Evolutionary conservation across 2,797 vertebrate species (phyloP).

Genomic region (Rhynchotus rufescens): DNA sequence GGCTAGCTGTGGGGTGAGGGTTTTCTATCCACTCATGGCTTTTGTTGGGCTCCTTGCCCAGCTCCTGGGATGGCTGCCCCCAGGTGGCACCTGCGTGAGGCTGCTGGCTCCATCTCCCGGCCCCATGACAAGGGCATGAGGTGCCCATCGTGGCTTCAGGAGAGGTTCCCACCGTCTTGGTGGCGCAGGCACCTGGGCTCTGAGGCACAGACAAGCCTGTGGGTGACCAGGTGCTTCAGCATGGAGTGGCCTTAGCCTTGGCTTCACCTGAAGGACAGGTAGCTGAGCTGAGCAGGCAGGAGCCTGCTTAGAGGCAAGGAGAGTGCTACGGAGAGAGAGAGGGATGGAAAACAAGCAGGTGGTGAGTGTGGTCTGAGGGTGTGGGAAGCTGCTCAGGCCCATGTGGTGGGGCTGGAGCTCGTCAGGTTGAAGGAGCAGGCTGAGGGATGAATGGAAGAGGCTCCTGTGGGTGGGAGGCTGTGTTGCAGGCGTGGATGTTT

Average conservation of each 20-base stretch:
- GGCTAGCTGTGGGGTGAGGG: neutral
- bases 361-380: neutral
- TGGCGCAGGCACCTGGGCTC: neutral
- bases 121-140: fast-evolving
- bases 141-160: fast-evolving
- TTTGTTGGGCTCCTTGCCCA: neutral
- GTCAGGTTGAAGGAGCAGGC: neutral
- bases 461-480: neutral
- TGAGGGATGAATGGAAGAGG: neutral
- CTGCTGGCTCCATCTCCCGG: neutral
- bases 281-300: neutral
- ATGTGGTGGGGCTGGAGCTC: neutral
- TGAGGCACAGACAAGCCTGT: neutral
- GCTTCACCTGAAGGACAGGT: neutral
- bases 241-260: neutral
- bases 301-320: neutral
- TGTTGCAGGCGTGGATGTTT: neutral
- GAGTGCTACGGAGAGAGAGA: neutral
- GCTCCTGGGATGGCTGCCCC: neutral
- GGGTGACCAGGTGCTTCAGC: neutral
- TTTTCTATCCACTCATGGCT: neutral
- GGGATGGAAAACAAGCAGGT: neutral
- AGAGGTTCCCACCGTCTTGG: neutral
- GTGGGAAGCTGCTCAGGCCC: neutral
- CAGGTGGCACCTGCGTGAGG: fast-evolving